Evolutionary conservation across 2,888 invertebrate species (phyloP), one percentile per base, ranked within the genome.

Genomic region (Mythimna ferrago): DNA sequence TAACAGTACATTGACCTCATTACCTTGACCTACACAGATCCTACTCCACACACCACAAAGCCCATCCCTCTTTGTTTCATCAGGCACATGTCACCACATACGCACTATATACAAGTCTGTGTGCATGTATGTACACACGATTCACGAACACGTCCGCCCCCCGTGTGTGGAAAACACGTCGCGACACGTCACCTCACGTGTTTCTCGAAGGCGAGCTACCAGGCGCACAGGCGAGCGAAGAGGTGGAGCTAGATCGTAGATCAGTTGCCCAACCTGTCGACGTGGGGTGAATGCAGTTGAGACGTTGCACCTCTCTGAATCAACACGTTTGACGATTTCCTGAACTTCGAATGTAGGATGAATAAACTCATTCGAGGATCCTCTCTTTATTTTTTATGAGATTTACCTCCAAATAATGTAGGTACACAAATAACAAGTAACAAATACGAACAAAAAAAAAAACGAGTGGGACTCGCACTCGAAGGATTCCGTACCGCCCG

Each of bases 111-210:
- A 44, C 53, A 5, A 41, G 69, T 54, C 21, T 53, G 66, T 65
- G 68, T 38, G 35, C 21, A 53, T 41, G 11, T 66, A 56, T 14
- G 11, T 19, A 65, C 58, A 32, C 3, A 32, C 32, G 32, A 32
- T 32, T 32, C 32, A 63, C 21, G 51, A 32, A 38, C 60, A 32
- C 19, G 66, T 57, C 19, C 51, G 51, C 58, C 64, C 62, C 60
- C 60, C 70, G 58, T 80, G 73, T 82, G 82, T 80, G 85, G 66
- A 67, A 73, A 66, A 75, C 76, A 79, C 84, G 79, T 82, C 73
- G 73, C 64, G 48, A 85, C 83, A 83, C 79, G 84, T 80, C 75
- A 75, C 74, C 80, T 83, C 83, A 83, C 83, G 83, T 83, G 83
- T 83, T 84, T 54, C 70, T 73, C 62, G 76, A 66, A 54, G 66